Evolutionary conservation across 2,888 invertebrate species (phyloP), one percentile per base, ranked within the genome.

Genomic region (Drosophila greeni): DNA sequence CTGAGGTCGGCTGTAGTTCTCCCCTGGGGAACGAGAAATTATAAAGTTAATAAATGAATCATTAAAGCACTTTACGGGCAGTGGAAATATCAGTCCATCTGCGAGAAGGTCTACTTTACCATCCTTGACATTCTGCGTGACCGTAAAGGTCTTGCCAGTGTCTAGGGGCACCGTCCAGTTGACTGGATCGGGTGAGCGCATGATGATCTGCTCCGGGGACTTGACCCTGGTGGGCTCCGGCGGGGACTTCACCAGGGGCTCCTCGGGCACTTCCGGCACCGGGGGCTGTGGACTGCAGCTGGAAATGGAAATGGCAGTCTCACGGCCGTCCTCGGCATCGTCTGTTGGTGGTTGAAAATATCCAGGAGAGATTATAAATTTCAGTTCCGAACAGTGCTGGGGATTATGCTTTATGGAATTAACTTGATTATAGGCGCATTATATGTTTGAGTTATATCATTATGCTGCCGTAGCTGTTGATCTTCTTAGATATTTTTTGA

Each of bases 91-190:
- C 14, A 8, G 5, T 24, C 9, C 4, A 11, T 24, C 11, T 5
- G 9, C 9, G 0, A 23, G 20, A 4, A 12, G n/a, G 12, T n/a
- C 11, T 24, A 36, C 52, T 23, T 14, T 51, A 93, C 93, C 93
- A 89, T 93, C 93, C 86, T 94, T 93, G 83, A 96, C 95, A 90
- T 96, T 96, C 90, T 96, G 96, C 68, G 96, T 96, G 82, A 96
- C 96, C 40, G 96, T 96, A 90, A 96, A 96, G 39, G 95, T 96
- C 91, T 96, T 96, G 82, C 96, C 96, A 76, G 96, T 97, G 89
- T 97, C 97, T 86, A 97, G 91, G 56, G 97, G 96, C 67, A 97
- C 96, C 52, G 96, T 97, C 97, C 97, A 97, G 90, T 96, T 96
- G 84, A 97, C 97, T 53, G 97, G 97, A 90, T 97, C 97, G 14